A percentile compares a stretch with the other conserved stretches of the same genome.
Evolutionary conservation across 2,797 vertebrate genomes (phyloP).

Genomic region (Macropodus opercularis): DNA sequence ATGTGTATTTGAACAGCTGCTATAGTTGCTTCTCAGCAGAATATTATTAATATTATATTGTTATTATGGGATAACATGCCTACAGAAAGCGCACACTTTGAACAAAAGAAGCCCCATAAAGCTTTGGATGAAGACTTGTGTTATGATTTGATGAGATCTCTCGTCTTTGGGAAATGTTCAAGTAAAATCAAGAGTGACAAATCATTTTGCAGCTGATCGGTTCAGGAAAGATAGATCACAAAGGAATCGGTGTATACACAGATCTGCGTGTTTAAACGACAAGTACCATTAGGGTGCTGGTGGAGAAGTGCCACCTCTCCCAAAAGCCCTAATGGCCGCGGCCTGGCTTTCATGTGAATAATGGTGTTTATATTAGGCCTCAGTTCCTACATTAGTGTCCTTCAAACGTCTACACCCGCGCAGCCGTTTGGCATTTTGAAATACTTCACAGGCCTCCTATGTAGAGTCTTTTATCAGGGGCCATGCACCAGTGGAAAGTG

Average conservation of each 20-base stretch:
- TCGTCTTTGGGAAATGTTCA: constrained; percentile 37
- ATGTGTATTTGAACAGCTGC: constrained; percentile 83
- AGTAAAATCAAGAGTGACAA: constrained; percentile 51
- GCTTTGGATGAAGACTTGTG: constrained; percentile 50
- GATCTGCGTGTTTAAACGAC: constrained; percentile 59
- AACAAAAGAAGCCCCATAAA: constrained; percentile 28
- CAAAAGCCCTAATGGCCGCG: constrained; percentile 67
- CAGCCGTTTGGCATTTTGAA: constrained; percentile 71
- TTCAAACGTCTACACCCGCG: constrained; percentile 75
- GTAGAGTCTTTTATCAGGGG: constrained; percentile 71
- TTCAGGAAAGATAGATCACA: constrained; percentile 38
- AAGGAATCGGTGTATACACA: constrained; percentile 29
- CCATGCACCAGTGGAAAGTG: constrained; percentile 56
- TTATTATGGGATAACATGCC: constrained; percentile 63
- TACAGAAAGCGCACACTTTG: constrained; percentile 45
- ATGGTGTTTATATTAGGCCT: constrained; percentile 83
- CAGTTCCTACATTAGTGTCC: constrained; percentile 82
- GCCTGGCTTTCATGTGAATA: constrained; percentile 81
- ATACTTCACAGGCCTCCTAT: constrained; percentile 78
- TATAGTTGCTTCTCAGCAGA: constrained; percentile 67
- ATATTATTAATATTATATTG: constrained; percentile 62
- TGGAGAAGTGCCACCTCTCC: constrained; percentile 71
- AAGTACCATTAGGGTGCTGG: constrained; percentile 67
- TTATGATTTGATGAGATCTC: constrained; percentile 54
- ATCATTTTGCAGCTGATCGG: constrained; percentile 48